Evolutionary conservation across 2,113 vertebrate genomes (phyloP).

Genomic region (Tychaedon coryphoeus): DNA sequence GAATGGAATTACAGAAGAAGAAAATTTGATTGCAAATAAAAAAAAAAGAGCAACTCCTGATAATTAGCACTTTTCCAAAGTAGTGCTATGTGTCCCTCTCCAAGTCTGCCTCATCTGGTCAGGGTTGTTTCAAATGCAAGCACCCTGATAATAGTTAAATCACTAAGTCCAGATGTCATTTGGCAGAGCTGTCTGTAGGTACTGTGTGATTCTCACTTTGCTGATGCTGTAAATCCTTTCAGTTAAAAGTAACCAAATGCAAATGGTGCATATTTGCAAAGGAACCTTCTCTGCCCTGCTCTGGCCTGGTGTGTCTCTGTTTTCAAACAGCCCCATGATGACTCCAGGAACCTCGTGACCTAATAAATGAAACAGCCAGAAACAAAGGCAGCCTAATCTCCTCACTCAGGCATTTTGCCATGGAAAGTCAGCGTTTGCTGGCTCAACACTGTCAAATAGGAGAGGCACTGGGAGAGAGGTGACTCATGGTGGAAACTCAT

Average conservation of each 20-base stretch:
- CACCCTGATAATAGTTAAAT: background rate
- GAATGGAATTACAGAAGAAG: background rate
- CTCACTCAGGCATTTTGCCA: background rate
- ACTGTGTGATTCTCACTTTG: background rate
- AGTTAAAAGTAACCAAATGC: background rate
- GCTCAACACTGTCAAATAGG: background rate
- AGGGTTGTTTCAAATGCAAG: background rate
- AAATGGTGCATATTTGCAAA: background rate
- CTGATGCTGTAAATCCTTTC: background rate
- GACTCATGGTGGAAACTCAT: background rate
- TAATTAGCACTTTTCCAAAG: background rate
- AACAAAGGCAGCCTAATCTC: background rate
- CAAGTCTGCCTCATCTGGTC: background rate
- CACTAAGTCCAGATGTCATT: background rate
- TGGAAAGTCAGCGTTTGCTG: background rate
- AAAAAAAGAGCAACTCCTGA: background rate
- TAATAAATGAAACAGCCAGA: background rate
- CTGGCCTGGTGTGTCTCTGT: background rate
- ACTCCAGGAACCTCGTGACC: background rate
- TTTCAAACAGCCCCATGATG: background rate
- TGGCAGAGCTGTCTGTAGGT: background rate
- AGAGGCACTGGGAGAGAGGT: background rate
- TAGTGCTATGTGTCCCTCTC: background rate
- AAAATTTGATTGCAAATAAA: background rate
- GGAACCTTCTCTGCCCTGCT: background rate